A percentile compares a stretch with the other conserved stretches of the same genome.
Conservation (phyloP, 2,797 vertebrate genomes). For the Gephyroberyx darwinii region DNA sequence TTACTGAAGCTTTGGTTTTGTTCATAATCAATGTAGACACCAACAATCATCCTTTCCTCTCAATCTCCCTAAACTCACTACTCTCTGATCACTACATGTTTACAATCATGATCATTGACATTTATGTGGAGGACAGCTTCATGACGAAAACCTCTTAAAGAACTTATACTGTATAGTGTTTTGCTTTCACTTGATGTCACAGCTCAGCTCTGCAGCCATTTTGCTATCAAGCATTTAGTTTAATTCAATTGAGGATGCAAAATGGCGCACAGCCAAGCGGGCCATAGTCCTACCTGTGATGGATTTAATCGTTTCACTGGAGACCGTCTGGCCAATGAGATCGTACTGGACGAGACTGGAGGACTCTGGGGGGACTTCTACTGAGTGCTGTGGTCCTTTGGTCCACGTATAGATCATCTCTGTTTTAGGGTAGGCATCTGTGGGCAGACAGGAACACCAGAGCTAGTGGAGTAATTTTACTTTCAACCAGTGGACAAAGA, state of each 20-base stretch:
- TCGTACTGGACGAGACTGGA: constrained; percentile 99
- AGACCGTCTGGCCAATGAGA: constrained; percentile 95
- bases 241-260: not conserved
- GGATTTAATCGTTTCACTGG: constrained; percentile 95
- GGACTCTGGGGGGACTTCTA: constrained; percentile 96
- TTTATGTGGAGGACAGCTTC: too few species aligned
- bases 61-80: too few species aligned
- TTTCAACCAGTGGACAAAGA: not conserved
- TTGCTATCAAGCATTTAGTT: not conserved
- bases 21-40: too few species aligned
- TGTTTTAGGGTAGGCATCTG: constrained; percentile 98
- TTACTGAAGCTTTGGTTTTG: too few species aligned
- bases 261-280: constrained; percentile 3
- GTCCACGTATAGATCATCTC: constrained; percentile 99
- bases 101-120: too few species aligned
- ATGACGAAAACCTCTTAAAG: too few species aligned
- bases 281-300: constrained; percentile 87
- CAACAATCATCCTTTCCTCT: too few species aligned
- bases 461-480: constrained; percentile 27
- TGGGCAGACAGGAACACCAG: constrained; percentile 37
- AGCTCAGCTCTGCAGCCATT: not conserved
- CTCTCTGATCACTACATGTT: too few species aligned
- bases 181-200: too few species aligned
- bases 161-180: too few species aligned
- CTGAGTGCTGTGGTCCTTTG: constrained; percentile 94